Conservation (phyloP, 2,113 vertebrate species). For the Sterna hirundo region DNA sequence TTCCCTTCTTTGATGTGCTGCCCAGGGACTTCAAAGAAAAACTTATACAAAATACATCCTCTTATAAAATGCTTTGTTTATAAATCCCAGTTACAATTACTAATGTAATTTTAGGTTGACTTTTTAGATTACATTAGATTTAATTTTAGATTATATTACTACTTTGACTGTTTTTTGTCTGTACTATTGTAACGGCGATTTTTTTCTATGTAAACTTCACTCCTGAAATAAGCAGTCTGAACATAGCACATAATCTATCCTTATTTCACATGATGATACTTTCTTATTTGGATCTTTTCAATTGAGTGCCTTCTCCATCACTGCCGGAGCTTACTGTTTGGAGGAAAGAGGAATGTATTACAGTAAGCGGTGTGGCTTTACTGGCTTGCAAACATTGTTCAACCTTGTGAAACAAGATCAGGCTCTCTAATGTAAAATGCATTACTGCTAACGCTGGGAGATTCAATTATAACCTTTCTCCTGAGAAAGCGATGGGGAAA, state of each 20-base stretch:
- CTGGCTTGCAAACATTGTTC: constrained; percentile 12
- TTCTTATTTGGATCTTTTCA: constrained; percentile 44
- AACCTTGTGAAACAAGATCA: not conserved
- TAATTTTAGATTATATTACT: constrained; percentile 41
- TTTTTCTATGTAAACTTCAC: not conserved
- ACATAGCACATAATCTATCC: not conserved
- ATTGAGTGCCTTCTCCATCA: not conserved
- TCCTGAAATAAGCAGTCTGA: not conserved
- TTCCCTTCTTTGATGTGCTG: constrained; percentile 50
- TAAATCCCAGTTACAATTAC: not conserved
- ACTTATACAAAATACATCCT: not conserved
- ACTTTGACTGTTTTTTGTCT: not conserved
- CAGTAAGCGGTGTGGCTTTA: not conserved
- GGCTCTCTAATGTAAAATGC: constrained; percentile 44
- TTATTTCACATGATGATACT: constrained; percentile 3
- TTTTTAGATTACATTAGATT: constrained; percentile 36
- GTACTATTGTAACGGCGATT: not conserved
- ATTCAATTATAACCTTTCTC: not conserved
- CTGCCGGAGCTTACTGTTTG: constrained; percentile 9
- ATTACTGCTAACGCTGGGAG: not conserved
- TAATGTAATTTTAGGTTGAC: not conserved
- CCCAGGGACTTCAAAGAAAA: constrained; percentile 43
- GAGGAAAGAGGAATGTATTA: not conserved
- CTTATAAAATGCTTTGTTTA: constrained; percentile 46
- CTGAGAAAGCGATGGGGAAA: not conserved